Conservation (phyloP, 2,113 vertebrate genomes). For the Neotoma lepida region DNA sequence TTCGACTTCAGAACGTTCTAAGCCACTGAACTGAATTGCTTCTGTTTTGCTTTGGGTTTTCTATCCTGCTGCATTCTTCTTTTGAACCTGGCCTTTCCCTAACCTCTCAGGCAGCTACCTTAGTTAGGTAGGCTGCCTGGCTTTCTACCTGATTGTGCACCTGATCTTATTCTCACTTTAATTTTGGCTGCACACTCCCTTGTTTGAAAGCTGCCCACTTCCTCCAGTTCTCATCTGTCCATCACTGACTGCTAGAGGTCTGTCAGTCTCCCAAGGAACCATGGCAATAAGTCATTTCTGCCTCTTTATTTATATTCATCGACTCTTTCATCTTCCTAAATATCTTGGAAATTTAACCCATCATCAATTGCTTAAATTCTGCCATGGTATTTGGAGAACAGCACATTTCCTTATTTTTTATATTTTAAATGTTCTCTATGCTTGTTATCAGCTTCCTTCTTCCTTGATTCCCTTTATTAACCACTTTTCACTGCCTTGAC, state of each 20-base stretch:
- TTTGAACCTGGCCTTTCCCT: background rate
- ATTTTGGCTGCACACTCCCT: background rate
- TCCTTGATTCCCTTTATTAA: background rate
- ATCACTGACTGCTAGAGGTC: background rate
- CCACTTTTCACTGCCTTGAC: background rate
- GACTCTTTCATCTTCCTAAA: background rate
- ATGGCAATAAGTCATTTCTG: background rate
- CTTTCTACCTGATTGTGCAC: background rate
- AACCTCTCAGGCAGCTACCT: background rate
- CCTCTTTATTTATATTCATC: background rate
- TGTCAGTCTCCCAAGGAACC: background rate
- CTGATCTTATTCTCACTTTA: background rate
- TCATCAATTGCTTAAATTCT: background rate
- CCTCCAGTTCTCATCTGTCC: background rate
- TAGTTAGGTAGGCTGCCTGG: background rate
- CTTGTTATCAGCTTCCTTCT: background rate
- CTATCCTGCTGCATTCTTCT: background rate
- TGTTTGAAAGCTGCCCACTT: background rate
- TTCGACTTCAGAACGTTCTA: background rate
- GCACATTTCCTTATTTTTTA: background rate
- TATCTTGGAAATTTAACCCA: background rate
- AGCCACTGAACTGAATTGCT: background rate
- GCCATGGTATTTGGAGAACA: constrained; percentile 6
- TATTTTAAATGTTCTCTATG: background rate
- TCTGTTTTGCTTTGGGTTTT: background rate